Evolutionary conservation across 2,888 invertebrate genomes (phyloP), one percentile per base, ranked within the genome.

Genomic region (Cartodere bifasciata): DNA sequence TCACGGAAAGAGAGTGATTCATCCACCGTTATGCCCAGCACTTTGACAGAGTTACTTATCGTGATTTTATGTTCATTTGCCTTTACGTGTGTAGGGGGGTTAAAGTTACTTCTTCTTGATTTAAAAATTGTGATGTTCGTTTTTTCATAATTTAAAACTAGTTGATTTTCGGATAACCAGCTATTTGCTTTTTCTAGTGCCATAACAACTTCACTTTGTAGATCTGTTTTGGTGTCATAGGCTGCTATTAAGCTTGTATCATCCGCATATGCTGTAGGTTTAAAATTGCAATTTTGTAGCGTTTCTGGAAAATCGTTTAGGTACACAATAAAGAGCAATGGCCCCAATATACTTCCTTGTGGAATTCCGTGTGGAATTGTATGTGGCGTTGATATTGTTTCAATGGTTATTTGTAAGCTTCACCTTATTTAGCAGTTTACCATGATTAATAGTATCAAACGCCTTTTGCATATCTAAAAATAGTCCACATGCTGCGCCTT

Each of bases 1-100:
- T 5, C 9, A 10, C 15, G 16, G 15, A 14, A 25, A 10, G 4
- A 16, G 15, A 25, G 14, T n/a, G 10, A 13, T 12, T 3, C 25
- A 25, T 25, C 14, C n/a, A 25, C 16, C 15, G n/a, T 14, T n/a
- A 25, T 12, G n/a, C 25, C 14, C 14, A 25, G 14, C 7, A 16
- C 5, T 25, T n/a, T 13, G 2, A 25, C 12, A 25, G 12, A 2
- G 7, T n/a, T 24, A 24, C 10, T 4, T 13, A 12, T 10, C 13
- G 14, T 4, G 13, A 7, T 14, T 24, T 2, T 13, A 24, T 24
- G 3, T 24, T 10, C n/a, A 24, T 12, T n/a, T 10, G 9, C n/a
- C n/a, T n/a, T n/a, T n/a, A n/a, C n/a, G n/a, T n/a, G n/a, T 4
- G 24, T n/a, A 7, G 25, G 14, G 9, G 25, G 10, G n/a, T 14